Evolutionary conservation across 2,797 vertebrate species (phyloP).

Genomic region (Oceanodroma leucorhoa): DNA sequence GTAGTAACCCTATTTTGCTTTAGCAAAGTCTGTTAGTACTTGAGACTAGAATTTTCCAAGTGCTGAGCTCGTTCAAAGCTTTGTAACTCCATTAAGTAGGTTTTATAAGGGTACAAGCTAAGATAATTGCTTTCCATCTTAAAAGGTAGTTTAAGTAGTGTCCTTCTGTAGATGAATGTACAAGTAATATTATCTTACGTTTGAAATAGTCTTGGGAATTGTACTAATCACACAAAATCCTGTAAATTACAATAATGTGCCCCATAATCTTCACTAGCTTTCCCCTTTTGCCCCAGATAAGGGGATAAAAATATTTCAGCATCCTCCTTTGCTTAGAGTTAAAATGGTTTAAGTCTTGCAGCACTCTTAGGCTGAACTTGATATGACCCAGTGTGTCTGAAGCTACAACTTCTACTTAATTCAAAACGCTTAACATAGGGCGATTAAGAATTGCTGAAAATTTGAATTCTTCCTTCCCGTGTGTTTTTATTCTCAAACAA

Average conservation of each 20-base stretch:
- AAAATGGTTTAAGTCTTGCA: conserved; percentile 32
- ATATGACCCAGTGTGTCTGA: conserved; percentile 42
- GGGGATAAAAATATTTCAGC: conserved; percentile 32
- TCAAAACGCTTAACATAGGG: conserved; percentile 14
- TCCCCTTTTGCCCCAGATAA: conserved; percentile 26
- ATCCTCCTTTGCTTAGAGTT: conserved; percentile 14
- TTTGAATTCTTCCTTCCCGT: conserved; percentile 41
- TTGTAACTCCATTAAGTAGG: neutral
- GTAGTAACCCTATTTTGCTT: neutral
- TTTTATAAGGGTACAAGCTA: neutral
- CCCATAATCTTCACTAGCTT: neutral
- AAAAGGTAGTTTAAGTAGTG: neutral
- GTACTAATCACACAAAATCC: neutral
- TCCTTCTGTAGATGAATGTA: neutral
- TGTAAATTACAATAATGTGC: conserved; percentile 7
- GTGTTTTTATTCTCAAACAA: conserved; percentile 55
- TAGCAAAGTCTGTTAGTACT: neutral
- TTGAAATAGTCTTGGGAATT: conserved; percentile 5
- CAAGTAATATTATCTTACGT: neutral
- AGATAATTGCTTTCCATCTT: conserved; percentile 19
- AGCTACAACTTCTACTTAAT: conserved; percentile 56
- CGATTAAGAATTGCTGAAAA: conserved; percentile 47
- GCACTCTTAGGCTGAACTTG: conserved; percentile 43
- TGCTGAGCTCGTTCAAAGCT: neutral
- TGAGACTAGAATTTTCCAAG: neutral